Base-by-base conservation (phyloP, 2,888 invertebrate species). In the Pterostichus niger region DNA sequence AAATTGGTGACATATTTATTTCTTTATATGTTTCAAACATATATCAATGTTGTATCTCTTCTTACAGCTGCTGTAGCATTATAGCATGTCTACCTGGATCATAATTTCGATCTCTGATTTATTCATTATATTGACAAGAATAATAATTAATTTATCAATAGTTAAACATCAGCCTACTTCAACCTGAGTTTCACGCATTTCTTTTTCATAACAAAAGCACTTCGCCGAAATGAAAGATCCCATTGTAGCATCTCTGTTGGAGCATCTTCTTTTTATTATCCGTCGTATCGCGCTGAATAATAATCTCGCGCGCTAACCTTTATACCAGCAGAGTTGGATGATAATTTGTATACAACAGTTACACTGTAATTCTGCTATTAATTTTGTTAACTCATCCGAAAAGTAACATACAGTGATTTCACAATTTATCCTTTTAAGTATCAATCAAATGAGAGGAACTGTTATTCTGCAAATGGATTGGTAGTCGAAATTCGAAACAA, bases 371-470 rank as follows among this genome's bases (percentile, higher is more conserved):
- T 75, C 52, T 75, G 75, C 75, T 75, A 75, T 75, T 75, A 49
- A 75, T 75, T 75, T 75, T 75, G 75, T 75, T 75, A 75, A 75
- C 75, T 75, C 75, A 75, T 75, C 75, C 75, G 68, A 71, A 71
- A 71, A 71, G 15, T 71, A 44, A 71, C 68, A 71, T 71, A 71
- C 44, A 44, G 44, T 46, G 3, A 40, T 71, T 71, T 71, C 68
- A 71, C 68, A 71, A 71, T 44, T 40, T 17, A 40, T 71, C 15
- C 44, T 71, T 71, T 71, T 44, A 40, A 71, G 68, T 40, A 71
- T 71, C 68, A 71, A 71, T 71, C 68, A 71, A 24, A 13, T 13
- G 7, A 13, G 11, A 56, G 7, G 56, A 56, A 56, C 56, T 56
- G 56, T 56, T 56, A 56, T 56, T 49, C 49, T 11, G 13, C n/a